Evolutionary conservation across 2,797 vertebrate species (phyloP).

Genomic region (Mallotus villosus): DNA sequence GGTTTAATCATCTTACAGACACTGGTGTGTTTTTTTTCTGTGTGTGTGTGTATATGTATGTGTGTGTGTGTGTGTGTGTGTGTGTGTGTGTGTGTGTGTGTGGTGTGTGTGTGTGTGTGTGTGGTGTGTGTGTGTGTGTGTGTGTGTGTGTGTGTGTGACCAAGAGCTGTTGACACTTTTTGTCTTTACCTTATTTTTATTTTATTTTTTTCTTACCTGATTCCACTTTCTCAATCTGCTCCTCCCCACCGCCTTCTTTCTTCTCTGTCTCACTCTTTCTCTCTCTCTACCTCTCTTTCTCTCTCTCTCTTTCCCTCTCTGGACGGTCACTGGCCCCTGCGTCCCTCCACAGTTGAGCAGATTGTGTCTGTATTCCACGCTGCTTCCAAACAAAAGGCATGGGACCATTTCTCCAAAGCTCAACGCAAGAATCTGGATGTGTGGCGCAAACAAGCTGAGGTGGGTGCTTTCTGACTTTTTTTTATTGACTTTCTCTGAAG

Average conservation of each 20-base stretch:
- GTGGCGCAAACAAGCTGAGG: conserved; percentile 99
- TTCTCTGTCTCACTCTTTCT: conserved; percentile 63
- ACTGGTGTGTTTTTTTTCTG: too few relatives aligned
- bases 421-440: conserved; percentile 99
- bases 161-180: conserved; percentile 15
- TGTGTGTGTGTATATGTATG: too few relatives aligned
- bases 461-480: conserved; percentile 75
- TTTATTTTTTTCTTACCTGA: conserved; percentile 80
- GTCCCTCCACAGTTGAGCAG: conserved; percentile 84
- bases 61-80: too few relatives aligned
- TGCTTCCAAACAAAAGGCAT: conserved; percentile 97
- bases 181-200: not conserved
- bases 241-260: conserved; percentile 74
- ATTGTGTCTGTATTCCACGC: conserved; percentile 95
- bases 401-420: conserved; percentile 99
- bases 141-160: not conserved
- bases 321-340: conserved; percentile 57
- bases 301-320: conserved; percentile 57
- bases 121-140: too few relatives aligned
- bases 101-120: too few relatives aligned
- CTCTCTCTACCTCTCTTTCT: conserved; percentile 48
- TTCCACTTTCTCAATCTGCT: conserved; percentile 88
- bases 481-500: not conserved
- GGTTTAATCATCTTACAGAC: too few relatives aligned
- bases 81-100: too few relatives aligned